Conservation (phyloP, 2,888 invertebrate species). For the Pristionchus arcanus region DNA sequence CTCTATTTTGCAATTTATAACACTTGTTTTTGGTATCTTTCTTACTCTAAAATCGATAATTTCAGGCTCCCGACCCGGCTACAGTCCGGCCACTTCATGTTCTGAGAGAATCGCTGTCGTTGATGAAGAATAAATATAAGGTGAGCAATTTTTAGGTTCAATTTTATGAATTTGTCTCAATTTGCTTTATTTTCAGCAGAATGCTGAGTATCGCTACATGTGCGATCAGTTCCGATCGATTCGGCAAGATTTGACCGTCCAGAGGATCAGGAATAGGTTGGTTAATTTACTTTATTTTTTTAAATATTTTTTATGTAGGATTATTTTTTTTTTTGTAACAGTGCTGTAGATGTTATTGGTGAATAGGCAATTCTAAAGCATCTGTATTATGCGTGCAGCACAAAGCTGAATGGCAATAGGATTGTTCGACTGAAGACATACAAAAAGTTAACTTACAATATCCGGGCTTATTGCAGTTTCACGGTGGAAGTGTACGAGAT, state of each 20-base stretch:
- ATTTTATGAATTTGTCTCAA: neutral
- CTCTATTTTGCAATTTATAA: slow-evolving; percentile 31
- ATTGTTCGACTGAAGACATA: neutral
- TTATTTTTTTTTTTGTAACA: neutral
- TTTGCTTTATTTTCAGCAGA: slow-evolving; percentile 80
- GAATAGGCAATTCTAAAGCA: neutral
- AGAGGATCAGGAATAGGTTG: slow-evolving; percentile 90
- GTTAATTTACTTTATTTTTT: neutral
- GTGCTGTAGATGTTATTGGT: neutral
- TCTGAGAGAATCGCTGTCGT: slow-evolving; percentile 89
- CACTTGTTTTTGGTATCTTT: neutral
- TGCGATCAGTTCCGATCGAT: slow-evolving; percentile 99
- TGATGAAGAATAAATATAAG: slow-evolving; percentile 94
- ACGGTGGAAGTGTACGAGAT: slow-evolving; percentile 99
- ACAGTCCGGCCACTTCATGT: slow-evolving; percentile 91
- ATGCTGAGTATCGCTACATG: slow-evolving; percentile 95
- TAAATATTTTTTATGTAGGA: slow-evolving; percentile 80
- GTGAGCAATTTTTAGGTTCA: neutral
- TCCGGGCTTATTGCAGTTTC: slow-evolving; percentile 82
- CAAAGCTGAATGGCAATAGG: too few species aligned
- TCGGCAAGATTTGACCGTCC: slow-evolving; percentile 97
- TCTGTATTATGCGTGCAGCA: too few species aligned
- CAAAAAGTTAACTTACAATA: neutral
- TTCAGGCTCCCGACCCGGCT: slow-evolving; percentile 91
- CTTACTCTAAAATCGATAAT: slow-evolving; percentile 48